Percentiles rank a stretch among this genome's conserved stretches.
Evolutionary conservation across 2,113 vertebrate genomes (phyloP).

Genomic region (Hypocryptadius cinnamomeus): DNA sequence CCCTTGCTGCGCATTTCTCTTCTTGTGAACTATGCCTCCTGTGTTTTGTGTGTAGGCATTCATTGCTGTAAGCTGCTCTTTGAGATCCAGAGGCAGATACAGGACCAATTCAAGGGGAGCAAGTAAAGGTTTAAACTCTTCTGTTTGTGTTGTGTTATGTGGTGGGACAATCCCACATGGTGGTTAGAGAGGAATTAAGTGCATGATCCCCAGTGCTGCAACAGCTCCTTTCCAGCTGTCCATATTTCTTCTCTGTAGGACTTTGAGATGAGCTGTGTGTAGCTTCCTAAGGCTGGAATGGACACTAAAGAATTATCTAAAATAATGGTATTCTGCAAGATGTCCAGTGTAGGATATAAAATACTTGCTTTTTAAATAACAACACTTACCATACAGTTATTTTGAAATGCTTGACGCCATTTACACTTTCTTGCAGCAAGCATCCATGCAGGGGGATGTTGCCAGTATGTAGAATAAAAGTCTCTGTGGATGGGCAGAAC

Average conservation of each 20-base stretch:
- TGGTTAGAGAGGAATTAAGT: not conserved
- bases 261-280: not conserved
- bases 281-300: not conserved
- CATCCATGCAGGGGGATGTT: not conserved
- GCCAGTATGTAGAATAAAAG: not conserved
- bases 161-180: not conserved
- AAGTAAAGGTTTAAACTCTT: not conserved
- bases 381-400: not conserved
- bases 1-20: not conserved
- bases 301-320: not conserved
- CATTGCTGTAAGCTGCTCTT: not conserved
- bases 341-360: not conserved
- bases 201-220: not conserved
- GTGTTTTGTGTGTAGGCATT: not conserved
- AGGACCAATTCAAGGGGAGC: not conserved
- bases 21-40: not conserved
- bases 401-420: not conserved
- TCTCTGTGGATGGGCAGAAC: not conserved
- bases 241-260: not conserved
- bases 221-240: not conserved
- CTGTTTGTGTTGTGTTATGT: rapidly evolving
- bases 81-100: not conserved
- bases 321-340: not conserved
- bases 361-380: not conserved
- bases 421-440: not conserved